Base-by-base conservation (phyloP, 2,888 invertebrate genomes). In the Hyposoter didymator region DNA sequence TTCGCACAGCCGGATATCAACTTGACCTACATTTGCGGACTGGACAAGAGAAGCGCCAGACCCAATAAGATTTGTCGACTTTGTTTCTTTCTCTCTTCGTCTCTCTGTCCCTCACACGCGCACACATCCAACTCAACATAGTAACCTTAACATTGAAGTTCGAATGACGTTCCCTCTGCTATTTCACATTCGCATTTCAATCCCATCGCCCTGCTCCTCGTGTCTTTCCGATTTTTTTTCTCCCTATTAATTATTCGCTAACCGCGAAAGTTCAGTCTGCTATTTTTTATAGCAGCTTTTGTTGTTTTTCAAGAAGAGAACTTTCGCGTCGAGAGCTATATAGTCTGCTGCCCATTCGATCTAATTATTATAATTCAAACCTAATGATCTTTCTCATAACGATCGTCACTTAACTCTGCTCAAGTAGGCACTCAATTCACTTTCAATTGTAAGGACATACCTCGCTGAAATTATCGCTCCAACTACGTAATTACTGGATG, bases 131-230 rank as follows among this genome's bases (percentile, higher is more conserved):
- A 39, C 67, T 39, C 85, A 79, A 85, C 78, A 87, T 84, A 84
- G 85, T 90, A 90, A 91, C 91, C 91, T 91, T 91, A 90, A 91
- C 91, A 91, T 91, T 91, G 89, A 89, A 80, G 78, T 82, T 85
- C 62, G 43, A 67, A 83, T 78, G 78, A 84, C 79, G 75, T 76
- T 82, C 32, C 35, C 32, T 66, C 66, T 52, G 83, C n/a, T 19
- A 75, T 55, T 84, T 62, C 70, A 69, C 43, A 32, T 45, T 80
- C 66, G 39, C 39, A 5, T 52, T 52, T 73, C 35, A 52, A 64
- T 49, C 19, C 43, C 28, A 67, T 64, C 72, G 72, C 49, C 45
- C 28, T 28, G 17, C 45, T 47, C 22, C 62, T 47, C 39, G 43
- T 45, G n/a, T 70, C 62, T 59, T 3, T 47, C 2, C 45, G 5